phyloP scores from a whole-genome alignment of 2,888 invertebrate genomes.

The Embidobia sp. region DNA sequence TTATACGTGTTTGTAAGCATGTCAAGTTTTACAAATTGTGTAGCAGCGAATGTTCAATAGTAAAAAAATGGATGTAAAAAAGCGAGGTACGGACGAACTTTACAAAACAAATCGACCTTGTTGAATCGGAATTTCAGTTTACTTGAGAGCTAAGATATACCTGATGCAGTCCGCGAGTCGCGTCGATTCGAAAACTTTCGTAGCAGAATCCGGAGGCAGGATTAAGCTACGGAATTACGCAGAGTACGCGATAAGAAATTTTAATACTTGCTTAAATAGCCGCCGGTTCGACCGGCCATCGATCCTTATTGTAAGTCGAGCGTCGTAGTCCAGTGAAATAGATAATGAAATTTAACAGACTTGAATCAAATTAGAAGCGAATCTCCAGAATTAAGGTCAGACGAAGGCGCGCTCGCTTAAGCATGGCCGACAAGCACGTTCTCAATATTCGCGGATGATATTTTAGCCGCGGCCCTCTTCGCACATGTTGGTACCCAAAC shows the following conservation, averaged over 20 bases:
- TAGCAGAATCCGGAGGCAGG: constrained; percentile 70
- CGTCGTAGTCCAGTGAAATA: constrained; percentile 59
- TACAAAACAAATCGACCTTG: constrained; percentile 61
- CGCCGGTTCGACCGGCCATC: constrained; percentile 63
- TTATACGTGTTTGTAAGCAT: constrained; percentile 22
- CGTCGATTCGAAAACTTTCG: constrained; percentile 73
- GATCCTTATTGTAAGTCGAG: constrained; percentile 63
- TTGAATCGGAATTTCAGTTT: constrained; percentile 63
- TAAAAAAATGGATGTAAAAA: constrained; percentile 14
- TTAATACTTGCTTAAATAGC: constrained; percentile 74
- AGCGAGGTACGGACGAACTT: constrained; percentile 40
- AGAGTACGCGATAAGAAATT: constrained; percentile 76
- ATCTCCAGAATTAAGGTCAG: constrained; percentile 60
- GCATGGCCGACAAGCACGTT: constrained; percentile 39
- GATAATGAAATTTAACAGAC: constrained; percentile 62
- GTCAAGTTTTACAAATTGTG: constrained; percentile 35
- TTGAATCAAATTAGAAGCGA: constrained; percentile 62
- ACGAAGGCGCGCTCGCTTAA: constrained; percentile 22
- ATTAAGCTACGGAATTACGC: constrained; percentile 73
- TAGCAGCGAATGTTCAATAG: constrained; percentile 28
- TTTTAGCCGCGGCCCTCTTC: constrained; percentile 11
- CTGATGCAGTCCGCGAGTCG: constrained; percentile 68
- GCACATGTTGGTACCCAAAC: constrained; percentile 1
- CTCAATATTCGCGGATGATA: constrained; percentile 40
- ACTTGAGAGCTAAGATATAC: constrained; percentile 54